Evolutionary conservation across 2,888 invertebrate species (phyloP), one percentile per base, ranked within the genome.

Genomic region (Omphaloscelis lunosa): DNA sequence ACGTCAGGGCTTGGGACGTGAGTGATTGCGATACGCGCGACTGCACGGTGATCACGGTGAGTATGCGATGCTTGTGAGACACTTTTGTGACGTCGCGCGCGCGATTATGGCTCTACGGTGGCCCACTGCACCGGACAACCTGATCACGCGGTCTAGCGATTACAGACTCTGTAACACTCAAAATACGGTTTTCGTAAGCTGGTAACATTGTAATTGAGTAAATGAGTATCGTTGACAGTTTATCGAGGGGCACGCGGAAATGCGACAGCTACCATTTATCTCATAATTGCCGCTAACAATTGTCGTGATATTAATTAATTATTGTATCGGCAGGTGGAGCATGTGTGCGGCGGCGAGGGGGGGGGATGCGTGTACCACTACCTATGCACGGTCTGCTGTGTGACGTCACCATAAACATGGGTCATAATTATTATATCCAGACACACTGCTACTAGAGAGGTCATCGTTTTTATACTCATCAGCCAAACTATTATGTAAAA

Each of bases 161-260:
- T 12, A 34, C 12, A 5, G 34, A 34, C 34, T 58, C 11, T 34
- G 41, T 58, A 8, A 0, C 17, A 9, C 12, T 73, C 6, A 23
- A 0, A 73, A 45, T 65, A 45, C 41, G 11, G 41, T 39, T 23
- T 39, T 29, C 23, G 23, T 51, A 17, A 56, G 23, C 51, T 56
- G 45, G 48, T 61, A 68, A 39, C 20, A 51, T 27, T 69, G 59
- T 51, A 61, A 69, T 51, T 61, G 23, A 61, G 39, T 68, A 39
- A 58, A 61, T 61, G 69, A 74, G 69, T 74, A 27, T 74, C 15
- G 51, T 74, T 61, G 61, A 61, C 39, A 74, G 61, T 29, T 39
- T 51, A 51, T 41, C 12, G 23, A 41, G 23, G 51, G 41, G 61
- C 39, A 27, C 39, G n/a, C 17, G n/a, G 17, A n/a, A 41, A 27